Evolutionary conservation across 2,797 vertebrate species (phyloP), one percentile per base, ranked within the genome.

Genomic region (Carapus acus): DNA sequence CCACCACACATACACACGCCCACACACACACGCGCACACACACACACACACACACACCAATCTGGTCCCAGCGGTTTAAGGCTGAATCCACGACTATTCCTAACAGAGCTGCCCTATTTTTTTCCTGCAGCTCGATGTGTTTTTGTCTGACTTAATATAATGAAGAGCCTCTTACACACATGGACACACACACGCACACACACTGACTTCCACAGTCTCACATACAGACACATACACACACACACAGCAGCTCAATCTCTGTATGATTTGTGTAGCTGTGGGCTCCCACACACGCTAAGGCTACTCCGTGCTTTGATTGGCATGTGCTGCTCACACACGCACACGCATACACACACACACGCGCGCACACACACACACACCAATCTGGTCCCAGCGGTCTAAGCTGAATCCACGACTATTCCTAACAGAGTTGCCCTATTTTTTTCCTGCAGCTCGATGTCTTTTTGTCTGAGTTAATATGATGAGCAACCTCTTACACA

Each of bases 381-480:
- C 43, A 51, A 49, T 50, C 49, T 27, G 38, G 43, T 74, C 64
- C 64, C 62, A 34, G 7, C 52, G 67, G 75, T 73, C 80, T 41
- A 58, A 65, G 37, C 51, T 38, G 18, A 69, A 56, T 76, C 69
- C 74, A 74, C 68, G 71, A 53, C 12, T 14, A 73, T 60, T 76
- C 64, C 74, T 70, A 45, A 39, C 63, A 74, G 71, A 78, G 70
- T 69, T 81, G 75, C 62, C 77, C 84, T 78, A 80, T 73, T 82
- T n/a, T n/a, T n/a, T 84, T 67, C 64, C 58, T 68, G 59, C 66
- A 24, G 61, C 71, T 74, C 54, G 3, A 56, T 58, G 62, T 73
- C 69, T 80, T n/a, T 81, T 81, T 79, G 76, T 76, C 69, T 66
- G 20, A 62, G 29, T 75, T 77, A 55, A 79, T 78, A 81, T 81